Conservation (phyloP, 92 coral and sea anemone genomes). For the Bergia puertoricense region DNA sequence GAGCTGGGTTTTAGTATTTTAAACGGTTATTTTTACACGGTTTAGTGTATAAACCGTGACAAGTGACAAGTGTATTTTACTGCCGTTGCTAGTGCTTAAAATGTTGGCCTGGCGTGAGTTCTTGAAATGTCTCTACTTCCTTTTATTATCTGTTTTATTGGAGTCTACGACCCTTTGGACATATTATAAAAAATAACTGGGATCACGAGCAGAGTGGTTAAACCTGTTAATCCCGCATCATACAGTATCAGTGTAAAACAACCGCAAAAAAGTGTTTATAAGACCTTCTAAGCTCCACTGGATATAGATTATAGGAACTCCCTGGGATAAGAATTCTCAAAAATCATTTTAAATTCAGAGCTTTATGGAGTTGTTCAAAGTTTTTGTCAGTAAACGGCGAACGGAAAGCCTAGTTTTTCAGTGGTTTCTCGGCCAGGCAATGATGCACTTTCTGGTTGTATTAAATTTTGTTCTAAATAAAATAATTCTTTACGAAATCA, state of each 20-base stretch:
- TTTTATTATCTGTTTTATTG: background rate
- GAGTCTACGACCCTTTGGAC: background rate
- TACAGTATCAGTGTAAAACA: no score
- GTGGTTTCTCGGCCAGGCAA: background rate
- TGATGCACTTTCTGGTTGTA: background rate
- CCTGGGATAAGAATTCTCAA: background rate
- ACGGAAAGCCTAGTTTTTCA: no score
- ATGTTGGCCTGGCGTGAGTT: background rate
- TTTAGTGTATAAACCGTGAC: background rate
- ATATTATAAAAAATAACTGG: background rate
- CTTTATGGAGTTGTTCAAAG: no score
- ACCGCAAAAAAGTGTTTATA: no score
- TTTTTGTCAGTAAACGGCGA: no score
- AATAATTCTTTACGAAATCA: background rate
- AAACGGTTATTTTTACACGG: no score
- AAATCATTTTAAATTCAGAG: background rate
- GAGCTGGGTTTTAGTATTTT: background rate
- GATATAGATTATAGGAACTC: background rate
- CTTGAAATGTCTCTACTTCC: background rate
- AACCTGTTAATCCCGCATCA: background rate
- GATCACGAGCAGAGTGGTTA: background rate
- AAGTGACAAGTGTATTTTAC: background rate
- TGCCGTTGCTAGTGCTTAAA: background rate
- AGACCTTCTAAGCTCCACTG: no score
- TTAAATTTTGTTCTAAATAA: background rate